These are phyloP conservation scores for Plectrocnemia conspersa DNA, from an alignment of 1,140 invertebrate genomes.

Conservation along the genomic window DNA sequence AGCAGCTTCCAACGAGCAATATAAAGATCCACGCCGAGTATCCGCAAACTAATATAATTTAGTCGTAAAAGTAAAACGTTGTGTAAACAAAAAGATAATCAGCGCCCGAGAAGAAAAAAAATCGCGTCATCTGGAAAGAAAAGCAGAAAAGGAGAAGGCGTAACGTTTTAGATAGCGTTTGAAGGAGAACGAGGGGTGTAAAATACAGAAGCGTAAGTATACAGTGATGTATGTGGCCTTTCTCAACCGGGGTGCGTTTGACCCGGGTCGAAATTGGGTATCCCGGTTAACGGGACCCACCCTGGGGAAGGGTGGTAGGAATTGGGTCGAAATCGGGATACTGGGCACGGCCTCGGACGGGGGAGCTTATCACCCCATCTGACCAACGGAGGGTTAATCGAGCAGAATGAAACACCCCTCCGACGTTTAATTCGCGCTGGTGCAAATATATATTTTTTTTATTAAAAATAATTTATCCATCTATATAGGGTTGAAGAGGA, in stretches of 20 bases:
- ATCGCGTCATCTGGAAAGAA: too few relatives aligned
- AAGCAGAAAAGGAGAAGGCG: not conserved
- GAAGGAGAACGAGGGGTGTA: not conserved
- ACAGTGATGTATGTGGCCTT: slow-evolving; percentile 11
- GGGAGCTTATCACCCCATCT: slow-evolving; percentile 13
- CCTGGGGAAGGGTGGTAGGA: not conserved
- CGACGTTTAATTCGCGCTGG: too few relatives aligned
- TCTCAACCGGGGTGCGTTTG: slow-evolving; percentile 6
- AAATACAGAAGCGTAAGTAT: not conserved
- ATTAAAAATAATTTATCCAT: too few relatives aligned
- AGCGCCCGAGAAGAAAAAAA: not conserved
- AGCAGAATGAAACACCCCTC: too few relatives aligned
- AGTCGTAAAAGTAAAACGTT: not conserved
- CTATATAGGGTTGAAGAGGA: too few relatives aligned
- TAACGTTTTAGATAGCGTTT: not conserved
- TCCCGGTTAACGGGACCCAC: not conserved
- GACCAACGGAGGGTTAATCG: slow-evolving; percentile 7
- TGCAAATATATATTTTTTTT: too few relatives aligned
- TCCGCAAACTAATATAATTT: not conserved
- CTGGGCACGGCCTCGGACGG: not conserved
- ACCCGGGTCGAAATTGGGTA: not conserved
- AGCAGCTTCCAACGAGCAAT: not conserved
- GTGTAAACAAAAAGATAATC: slow-evolving; percentile 9
- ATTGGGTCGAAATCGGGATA: slow-evolving; percentile 12
- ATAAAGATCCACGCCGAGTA: not conserved